phyloP scores from a whole-genome alignment of 1,140 invertebrate genomes.

The Reticulitermes speratus region DNA sequence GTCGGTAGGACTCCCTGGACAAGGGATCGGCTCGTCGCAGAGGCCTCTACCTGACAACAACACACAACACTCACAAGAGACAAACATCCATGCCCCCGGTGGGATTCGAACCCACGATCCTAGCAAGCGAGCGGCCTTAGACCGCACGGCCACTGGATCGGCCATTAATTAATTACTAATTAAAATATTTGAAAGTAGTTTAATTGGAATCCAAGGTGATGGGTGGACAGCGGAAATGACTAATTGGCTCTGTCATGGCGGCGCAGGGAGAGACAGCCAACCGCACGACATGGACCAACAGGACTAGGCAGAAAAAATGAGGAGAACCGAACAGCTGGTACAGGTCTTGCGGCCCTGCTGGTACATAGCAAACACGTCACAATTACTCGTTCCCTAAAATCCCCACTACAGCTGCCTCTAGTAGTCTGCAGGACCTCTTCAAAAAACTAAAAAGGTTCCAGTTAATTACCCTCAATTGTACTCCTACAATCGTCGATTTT shows the following conservation, averaged over 20 bases:
- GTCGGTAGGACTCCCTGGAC: too few relatives aligned
- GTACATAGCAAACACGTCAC: neutral
- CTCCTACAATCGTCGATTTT: neutral
- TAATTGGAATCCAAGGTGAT: neutral
- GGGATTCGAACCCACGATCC: too few relatives aligned
- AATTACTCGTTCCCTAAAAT: neutral
- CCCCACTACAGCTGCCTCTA: neutral
- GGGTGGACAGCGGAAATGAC: slow-evolving; percentile 2
- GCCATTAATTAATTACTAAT: slow-evolving; percentile 1
- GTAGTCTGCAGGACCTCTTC: neutral
- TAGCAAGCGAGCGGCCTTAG: too few relatives aligned
- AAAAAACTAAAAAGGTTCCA: neutral
- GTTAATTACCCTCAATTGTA: neutral
- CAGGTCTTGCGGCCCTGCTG: neutral
- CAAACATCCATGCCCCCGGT: too few relatives aligned
- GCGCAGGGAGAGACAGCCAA: neutral
- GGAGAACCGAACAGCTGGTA: neutral
- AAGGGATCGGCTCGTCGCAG: too few relatives aligned
- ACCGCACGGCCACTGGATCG: too few relatives aligned
- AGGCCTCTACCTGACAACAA: too few relatives aligned
- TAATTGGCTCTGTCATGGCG: neutral
- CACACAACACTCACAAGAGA: too few relatives aligned
- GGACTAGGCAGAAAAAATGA: neutral
- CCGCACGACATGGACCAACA: neutral
- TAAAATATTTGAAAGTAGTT: neutral